phyloP scores from a whole-genome alignment of 2,113 vertebrate genomes.

The Malurus cyaneus region DNA sequence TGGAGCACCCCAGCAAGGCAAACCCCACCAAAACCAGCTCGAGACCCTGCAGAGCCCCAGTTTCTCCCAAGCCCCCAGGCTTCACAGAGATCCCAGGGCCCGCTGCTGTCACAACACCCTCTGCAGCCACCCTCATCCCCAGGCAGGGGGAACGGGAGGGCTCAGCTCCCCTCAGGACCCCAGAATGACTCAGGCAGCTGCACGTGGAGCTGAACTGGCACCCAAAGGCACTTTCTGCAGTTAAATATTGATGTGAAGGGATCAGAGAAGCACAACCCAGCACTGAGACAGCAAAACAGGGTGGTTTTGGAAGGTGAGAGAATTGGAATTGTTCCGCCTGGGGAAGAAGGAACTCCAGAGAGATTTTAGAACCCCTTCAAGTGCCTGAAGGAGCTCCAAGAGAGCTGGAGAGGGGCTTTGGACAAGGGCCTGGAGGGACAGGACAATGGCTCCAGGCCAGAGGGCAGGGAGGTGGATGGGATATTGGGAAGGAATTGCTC shows the following conservation, averaged over 20 bases:
- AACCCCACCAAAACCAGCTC: not conserved
- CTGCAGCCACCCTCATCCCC: too few species aligned
- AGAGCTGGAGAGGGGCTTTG: not conserved
- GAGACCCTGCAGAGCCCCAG: rapidly evolving
- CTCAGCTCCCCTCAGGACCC: not conserved
- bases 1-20: not conserved
- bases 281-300: not conserved
- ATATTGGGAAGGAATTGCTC: not conserved
- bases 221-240: not conserved
- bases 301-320: not conserved
- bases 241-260: not conserved
- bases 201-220: too few species aligned
- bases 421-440: not conserved
- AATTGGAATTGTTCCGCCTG: not conserved
- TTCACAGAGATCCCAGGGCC: rapidly evolving
- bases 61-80: not conserved
- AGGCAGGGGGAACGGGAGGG: not conserved
- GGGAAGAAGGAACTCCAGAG: not conserved
- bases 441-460: too few species aligned
- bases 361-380: not conserved
- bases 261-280: not conserved
- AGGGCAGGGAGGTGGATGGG: not conserved
- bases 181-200: not conserved
- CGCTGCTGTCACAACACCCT: not conserved
- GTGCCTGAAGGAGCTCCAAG: not conserved